Percentiles rank a stretch among this genome's conserved stretches.
Conservation (phyloP, 2,888 invertebrate species). For the Synergus japonicus region DNA sequence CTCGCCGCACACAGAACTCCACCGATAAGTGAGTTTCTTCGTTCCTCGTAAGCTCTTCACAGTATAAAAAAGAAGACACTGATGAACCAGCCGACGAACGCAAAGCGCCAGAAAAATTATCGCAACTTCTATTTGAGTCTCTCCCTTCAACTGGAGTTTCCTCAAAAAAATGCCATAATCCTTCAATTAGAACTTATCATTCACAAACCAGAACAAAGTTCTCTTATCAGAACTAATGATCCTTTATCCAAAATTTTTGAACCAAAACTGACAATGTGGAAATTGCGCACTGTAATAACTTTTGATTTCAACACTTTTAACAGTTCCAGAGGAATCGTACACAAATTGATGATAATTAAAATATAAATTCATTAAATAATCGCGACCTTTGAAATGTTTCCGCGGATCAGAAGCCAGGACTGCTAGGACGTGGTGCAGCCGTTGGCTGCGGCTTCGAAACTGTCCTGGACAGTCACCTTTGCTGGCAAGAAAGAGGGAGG, state of each 20-base stretch:
- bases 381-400: conserved; percentile 16
- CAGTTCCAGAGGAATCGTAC: not conserved
- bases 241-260: not conserved
- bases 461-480: conserved; percentile 74
- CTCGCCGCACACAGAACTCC: conserved; percentile 16
- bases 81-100: not conserved
- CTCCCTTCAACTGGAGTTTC: not conserved
- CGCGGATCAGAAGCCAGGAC: conserved; percentile 44
- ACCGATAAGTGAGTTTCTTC: conserved; percentile 45
- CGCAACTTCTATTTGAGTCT: not conserved
- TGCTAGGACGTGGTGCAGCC: conserved; percentile 71
- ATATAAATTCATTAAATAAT: conserved; percentile 13
- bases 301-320: not conserved
- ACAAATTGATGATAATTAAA: not conserved
- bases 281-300: not conserved
- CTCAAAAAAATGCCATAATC: not conserved
- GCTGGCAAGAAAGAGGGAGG: conserved; percentile 54
- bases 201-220: not conserved
- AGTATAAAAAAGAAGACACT: conserved; percentile 4
- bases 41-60: conserved; percentile 14
- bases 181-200: not conserved
- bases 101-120: conserved; percentile 2
- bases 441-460: conserved; percentile 75
- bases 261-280: not conserved
- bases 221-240: not conserved